Conservation (phyloP, 1,140 invertebrate species). For the Drosophila teissieri region DNA sequence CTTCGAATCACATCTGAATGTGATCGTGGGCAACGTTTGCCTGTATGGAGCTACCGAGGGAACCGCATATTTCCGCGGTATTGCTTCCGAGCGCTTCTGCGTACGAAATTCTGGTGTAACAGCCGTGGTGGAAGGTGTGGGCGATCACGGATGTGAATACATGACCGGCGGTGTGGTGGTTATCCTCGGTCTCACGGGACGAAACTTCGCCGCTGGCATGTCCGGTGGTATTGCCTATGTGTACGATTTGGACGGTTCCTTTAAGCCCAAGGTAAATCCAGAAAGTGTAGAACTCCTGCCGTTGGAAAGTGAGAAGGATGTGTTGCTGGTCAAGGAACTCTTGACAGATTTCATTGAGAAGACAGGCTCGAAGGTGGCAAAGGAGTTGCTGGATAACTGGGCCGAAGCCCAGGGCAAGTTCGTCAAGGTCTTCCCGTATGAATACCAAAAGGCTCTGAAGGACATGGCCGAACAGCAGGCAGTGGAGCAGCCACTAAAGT, state of each 20-base stretch:
- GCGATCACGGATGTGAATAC: slow-evolving; percentile 99
- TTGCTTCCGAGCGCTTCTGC: slow-evolving; percentile 98
- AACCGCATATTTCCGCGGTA: slow-evolving; percentile 97
- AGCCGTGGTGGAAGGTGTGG: slow-evolving; percentile 96
- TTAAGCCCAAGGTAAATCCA: slow-evolving; percentile 94
- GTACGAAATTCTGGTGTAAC: slow-evolving; percentile 98
- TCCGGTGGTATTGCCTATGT: slow-evolving; percentile 98
- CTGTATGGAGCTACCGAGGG: slow-evolving; percentile 98
- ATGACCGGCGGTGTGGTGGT: slow-evolving; percentile 98
- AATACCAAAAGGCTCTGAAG: slow-evolving; percentile 96
- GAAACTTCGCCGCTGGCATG: slow-evolving; percentile 99
- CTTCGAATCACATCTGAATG: slow-evolving; percentile 96
- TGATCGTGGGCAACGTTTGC: slow-evolving; percentile 99
- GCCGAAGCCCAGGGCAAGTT: slow-evolving; percentile 91
- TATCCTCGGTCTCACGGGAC: slow-evolving; percentile 96
- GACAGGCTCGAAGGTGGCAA: slow-evolving; percentile 95
- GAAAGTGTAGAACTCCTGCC: slow-evolving; percentile 96
- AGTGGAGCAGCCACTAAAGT: slow-evolving; percentile 83
- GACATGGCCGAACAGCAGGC: slow-evolving; percentile 89
- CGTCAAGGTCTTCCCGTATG: slow-evolving; percentile 98
- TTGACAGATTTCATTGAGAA: slow-evolving; percentile 95
- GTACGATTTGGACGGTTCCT: slow-evolving; percentile 94
- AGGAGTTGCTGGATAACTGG: slow-evolving; percentile 93
- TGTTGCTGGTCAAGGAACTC: slow-evolving; percentile 91
- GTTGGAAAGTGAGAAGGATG: slow-evolving; percentile 91